Percentiles rank a stretch among this genome's conserved stretches.
Evolutionary conservation across 2,888 invertebrate genomes (phyloP).

Genomic region (Hirudinaria manillensis): DNA sequence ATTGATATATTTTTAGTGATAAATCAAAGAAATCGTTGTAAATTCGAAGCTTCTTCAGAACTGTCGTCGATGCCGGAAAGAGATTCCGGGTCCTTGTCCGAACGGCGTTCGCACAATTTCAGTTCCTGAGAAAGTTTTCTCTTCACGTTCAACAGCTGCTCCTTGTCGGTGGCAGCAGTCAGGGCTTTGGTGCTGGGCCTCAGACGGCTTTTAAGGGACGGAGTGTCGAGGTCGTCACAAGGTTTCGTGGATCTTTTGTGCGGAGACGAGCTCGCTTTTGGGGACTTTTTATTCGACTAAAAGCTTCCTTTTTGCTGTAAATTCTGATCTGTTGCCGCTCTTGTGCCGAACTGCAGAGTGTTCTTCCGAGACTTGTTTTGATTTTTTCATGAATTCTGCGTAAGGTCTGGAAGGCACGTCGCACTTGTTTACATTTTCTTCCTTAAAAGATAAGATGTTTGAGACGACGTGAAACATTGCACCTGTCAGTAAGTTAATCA

Average conservation of each 20-base stretch:
- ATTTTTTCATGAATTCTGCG: too few species aligned
- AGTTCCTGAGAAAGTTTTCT: slow-evolving; percentile 16
- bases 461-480: too few species aligned
- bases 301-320: neutral
- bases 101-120: neutral
- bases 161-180: slow-evolving; percentile 26
- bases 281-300: neutral
- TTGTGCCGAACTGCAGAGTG: neutral
- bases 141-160: slow-evolving; percentile 17
- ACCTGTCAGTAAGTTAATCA: too few species aligned
- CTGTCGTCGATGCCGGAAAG: neutral
- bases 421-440: too few species aligned
- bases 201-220: slow-evolving; percentile 30
- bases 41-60: neutral
- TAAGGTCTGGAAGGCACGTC: too few species aligned
- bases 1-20: too few species aligned
- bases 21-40: too few species aligned
- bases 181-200: slow-evolving; percentile 30
- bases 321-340: neutral
- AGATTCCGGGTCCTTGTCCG: too few species aligned
- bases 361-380: too few species aligned
- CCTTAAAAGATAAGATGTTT: too few species aligned
- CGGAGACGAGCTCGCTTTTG: neutral
- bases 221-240: neutral
- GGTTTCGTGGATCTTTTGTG: slow-evolving; percentile 1